Evolutionary conservation across 2,113 vertebrate species (phyloP).

Genomic region (Malurus cyaneus): DNA sequence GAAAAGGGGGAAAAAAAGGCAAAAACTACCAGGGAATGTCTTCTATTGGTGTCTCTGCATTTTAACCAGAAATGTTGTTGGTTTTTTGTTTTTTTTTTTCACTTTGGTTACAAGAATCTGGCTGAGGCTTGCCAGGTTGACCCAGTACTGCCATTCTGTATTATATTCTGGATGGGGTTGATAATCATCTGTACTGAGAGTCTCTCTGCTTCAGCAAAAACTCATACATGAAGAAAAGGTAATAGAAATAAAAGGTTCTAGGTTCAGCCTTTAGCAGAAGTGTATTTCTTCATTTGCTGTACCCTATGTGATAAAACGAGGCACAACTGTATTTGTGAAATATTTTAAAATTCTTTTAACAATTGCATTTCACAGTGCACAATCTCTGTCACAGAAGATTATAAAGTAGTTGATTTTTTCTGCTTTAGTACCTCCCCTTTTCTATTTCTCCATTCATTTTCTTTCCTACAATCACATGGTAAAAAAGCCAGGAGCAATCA

Average conservation of each 20-base stretch:
- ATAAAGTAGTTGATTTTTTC: slow-evolving; percentile 23
- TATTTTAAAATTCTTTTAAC: slow-evolving; percentile 36
- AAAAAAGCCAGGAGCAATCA: not conserved
- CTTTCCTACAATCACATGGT: not conserved
- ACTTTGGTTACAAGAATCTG: not conserved
- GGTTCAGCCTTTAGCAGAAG: not conserved
- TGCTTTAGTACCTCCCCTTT: not conserved
- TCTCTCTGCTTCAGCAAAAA: not conserved
- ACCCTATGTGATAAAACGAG: slow-evolving; percentile 5
- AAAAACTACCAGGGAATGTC: not conserved
- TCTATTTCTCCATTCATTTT: not conserved
- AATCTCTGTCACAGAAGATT: slow-evolving; percentile 25
- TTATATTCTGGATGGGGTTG: not conserved
- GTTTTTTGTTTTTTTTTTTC: not conserved
- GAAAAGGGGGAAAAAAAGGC: not conserved
- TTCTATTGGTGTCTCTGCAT: rapidly evolving
- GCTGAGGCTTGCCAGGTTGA: not conserved
- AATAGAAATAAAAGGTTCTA: not conserved
- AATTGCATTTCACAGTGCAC: not conserved
- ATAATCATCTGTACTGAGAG: not conserved
- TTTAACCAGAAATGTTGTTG: not conserved
- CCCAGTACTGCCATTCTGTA: not conserved
- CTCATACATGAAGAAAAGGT: not conserved
- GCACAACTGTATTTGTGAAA: not conserved
- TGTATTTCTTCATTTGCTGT: not conserved